phyloP scores from a whole-genome alignment of 2,888 invertebrate genomes.

The Odiellus spinosus region DNA sequence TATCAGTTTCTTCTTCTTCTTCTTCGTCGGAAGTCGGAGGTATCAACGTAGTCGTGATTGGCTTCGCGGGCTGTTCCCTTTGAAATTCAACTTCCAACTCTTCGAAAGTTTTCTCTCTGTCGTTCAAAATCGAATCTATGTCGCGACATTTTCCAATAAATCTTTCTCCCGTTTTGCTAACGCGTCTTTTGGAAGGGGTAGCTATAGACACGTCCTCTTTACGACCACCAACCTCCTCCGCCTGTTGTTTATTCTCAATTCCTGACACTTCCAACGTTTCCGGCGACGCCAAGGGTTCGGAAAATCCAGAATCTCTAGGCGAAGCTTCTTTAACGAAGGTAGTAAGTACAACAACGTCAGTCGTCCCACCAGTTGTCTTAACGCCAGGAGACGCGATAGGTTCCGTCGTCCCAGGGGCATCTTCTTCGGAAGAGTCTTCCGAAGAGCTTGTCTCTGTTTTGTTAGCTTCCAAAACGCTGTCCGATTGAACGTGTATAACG shows the following conservation, averaged over 20 bases:
- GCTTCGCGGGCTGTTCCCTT: neutral
- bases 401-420: neutral
- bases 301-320: constrained; percentile 9
- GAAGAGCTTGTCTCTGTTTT: neutral
- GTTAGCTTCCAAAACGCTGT: neutral
- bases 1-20: constrained; percentile 17
- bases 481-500: constrained; percentile 19
- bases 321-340: constrained; percentile 2
- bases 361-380: neutral
- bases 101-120: constrained; percentile 46
- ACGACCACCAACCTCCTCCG: neutral
- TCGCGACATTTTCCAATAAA: constrained; percentile 40
- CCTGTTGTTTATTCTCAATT: neutral
- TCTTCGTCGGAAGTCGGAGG: constrained; percentile 8
- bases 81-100: constrained; percentile 8
- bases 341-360: neutral
- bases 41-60: neutral
- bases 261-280: neutral
- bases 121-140: constrained; percentile 67
- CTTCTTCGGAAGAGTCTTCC: constrained; percentile 12
- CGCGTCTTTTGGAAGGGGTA: neutral
- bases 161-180: neutral
- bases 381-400: constrained; percentile 3
- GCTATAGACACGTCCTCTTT: neutral
- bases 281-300: neutral